A percentile compares a stretch with the other conserved stretches of the same genome.
These are phyloP conservation scores for Hypanus sabinus DNA, from an alignment of 2,113 vertebrate species.

Conservation along the genomic window DNA sequence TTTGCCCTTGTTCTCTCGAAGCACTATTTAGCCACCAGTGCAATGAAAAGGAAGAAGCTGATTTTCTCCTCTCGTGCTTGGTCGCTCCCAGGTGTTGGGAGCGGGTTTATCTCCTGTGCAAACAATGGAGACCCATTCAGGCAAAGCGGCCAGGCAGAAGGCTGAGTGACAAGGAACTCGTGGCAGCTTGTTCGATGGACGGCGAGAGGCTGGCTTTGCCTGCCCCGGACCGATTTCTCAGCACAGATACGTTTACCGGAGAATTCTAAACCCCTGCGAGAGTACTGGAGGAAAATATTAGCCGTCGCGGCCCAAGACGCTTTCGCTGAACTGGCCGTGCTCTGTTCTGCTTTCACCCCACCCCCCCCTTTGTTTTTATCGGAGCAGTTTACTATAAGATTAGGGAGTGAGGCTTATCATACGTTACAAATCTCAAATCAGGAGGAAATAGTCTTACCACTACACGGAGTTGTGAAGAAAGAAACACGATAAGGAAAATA, in stretches of 20 bases:
- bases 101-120: slow-evolving; percentile 61
- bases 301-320: background rate
- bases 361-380: background rate
- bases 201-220: slow-evolving; percentile 44
- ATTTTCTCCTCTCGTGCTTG: background rate
- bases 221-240: slow-evolving; percentile 40
- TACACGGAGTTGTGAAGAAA: background rate
- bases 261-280: background rate
- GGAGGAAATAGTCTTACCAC: background rate
- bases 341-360: background rate
- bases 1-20: background rate
- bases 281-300: background rate
- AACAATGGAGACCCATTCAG: slow-evolving; percentile 68
- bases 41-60: slow-evolving; percentile 40
- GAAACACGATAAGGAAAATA: too few species aligned
- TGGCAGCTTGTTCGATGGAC: slow-evolving; percentile 60
- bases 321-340: too few species aligned
- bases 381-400: background rate
- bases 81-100: slow-evolving; percentile 48
- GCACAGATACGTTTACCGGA: slow-evolving; percentile 1
- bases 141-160: slow-evolving; percentile 65
- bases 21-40: background rate
- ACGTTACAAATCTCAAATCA: background rate
- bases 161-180: slow-evolving; percentile 75
- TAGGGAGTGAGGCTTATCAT: background rate